Conservation (phyloP, 2,113 vertebrate species). For the Lampris incognitus region DNA sequence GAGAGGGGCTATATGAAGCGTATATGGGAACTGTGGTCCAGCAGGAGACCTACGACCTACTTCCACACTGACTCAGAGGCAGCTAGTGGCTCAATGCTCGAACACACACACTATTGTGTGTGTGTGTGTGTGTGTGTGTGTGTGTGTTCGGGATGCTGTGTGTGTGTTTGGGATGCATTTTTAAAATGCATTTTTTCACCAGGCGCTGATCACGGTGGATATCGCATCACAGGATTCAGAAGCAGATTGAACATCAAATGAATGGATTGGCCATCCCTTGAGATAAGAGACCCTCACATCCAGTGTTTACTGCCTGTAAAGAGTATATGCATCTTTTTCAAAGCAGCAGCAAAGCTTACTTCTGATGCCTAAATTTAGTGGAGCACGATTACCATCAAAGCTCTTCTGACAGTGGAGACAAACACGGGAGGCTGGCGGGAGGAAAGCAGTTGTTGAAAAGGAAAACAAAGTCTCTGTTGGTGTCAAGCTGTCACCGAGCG, state of each 20-base stretch:
- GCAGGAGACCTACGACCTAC: no score
- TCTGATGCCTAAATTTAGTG: slow-evolving; percentile 75
- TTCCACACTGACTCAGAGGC: no score
- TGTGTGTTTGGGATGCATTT: neutral
- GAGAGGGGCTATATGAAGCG: no score
- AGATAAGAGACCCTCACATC: slow-evolving; percentile 7
- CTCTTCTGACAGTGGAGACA: slow-evolving; percentile 42
- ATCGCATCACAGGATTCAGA: slow-evolving; percentile 28
- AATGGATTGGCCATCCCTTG: slow-evolving; percentile 18
- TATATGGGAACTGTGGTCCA: no score
- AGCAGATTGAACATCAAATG: slow-evolving; percentile 22
- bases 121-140: neutral
- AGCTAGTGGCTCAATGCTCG: no score
- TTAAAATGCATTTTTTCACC: slow-evolving; percentile 33
- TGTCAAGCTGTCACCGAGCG: slow-evolving; percentile 72
- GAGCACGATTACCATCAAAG: slow-evolving; percentile 66
- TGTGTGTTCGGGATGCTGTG: neutral
- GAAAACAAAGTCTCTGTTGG: slow-evolving; percentile 52
- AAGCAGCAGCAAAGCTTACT: slow-evolving; percentile 43
- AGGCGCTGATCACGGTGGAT: slow-evolving; percentile 31
- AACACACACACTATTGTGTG: no score
- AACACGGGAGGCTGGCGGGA: slow-evolving; percentile 49
- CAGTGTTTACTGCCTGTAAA: slow-evolving; percentile 22
- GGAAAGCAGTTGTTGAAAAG: slow-evolving; percentile 48
- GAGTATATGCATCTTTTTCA: slow-evolving; percentile 23